Base-by-base conservation (phyloP, 2,113 vertebrate genomes). In the Oryzias melastigma region DNA sequence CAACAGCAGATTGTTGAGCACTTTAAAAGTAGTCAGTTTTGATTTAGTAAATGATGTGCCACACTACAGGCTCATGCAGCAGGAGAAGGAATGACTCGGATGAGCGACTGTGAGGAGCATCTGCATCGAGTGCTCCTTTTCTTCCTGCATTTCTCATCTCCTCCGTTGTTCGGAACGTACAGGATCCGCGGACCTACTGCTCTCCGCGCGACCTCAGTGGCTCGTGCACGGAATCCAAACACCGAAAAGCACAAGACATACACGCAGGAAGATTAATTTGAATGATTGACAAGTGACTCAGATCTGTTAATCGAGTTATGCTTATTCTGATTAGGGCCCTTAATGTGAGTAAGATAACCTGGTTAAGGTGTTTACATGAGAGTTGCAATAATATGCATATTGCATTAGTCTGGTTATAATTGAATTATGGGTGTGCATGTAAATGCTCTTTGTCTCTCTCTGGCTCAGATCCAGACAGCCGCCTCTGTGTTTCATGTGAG, bases 341-440 rank as follows among this genome's bases (percentile, higher is more conserved):
- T 84, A 85, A 87, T 85, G 80, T 57, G 80, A 83, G 73, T 73
- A 83, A 85, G 83, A 83, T 83, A 87, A 86, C 83, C 81, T 49
- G 65, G 85, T 87, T 85, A 87, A 83, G 85, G 81, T 89, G 83
- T 89, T 87, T 86, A 86, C 83, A 86, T 64, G 68, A 82, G 77
- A 78, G 79, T 78, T 80, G 83, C 87, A 86, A 84, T 89, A 83
- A 89, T 85, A 78, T 75, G 74, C 53, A 58, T 87, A 81, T 83
- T 85, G 85, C 81, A 87, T 87, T 87, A 87, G 87, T 82, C 48
- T 68, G 75, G 64, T 64, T 86, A 56, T 89, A 87, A 87, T 89
- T 89, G 74, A 89, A 89, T 87, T 75, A 87, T 72, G 73, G 63
- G 59, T 59, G 81, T 75, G 81, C 73, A 73, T 87, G 81, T 79